Base-by-base conservation (phyloP, 2,888 invertebrate species). In the Eugnorisma glareosa region DNA sequence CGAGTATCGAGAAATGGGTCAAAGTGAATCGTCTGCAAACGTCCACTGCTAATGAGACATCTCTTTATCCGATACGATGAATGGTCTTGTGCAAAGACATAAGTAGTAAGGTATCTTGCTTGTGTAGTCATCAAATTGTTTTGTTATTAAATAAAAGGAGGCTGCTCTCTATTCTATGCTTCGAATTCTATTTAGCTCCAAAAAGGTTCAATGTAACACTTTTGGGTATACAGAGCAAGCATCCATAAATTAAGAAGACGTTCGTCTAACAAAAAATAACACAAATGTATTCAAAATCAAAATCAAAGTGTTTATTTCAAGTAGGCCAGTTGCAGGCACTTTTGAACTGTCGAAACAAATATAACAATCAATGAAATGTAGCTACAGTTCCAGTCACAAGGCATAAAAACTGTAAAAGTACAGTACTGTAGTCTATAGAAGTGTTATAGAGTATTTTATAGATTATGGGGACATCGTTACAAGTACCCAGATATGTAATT, bases 1-100 rank as follows among this genome's bases (percentile, higher is more conserved):
- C n/a, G 18, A 37, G 70, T 80, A 80, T 48, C 48, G 77, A 73
- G 15, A 73, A 77, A 77, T 77, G 73, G 77, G 48, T 81, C 82
- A 61, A 74, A 61, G 43, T 43, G 40, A 43, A 40, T 75, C n/a
- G 1, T 74, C 24, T 48, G 2, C 15, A 21, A 21, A 28, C 5
- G 24, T 24, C 28, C 8, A 21, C 4, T 31, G 40, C 40, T 35
- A 7, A 43, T 57, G 43, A 35, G 18, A 6, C 28, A 43, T 35
- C 21, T 74, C n/a, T 15, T 24, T 57, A 28, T 21, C 15, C 2
- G 10, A 69, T 69, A 48, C 13, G n/a, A 69, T 48, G 10, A 37
- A 13, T 21, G 8, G 11, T 66, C 31, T 37, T 37, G 28, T 45
- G 6, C 6, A 18, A 45, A 5, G 21, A 45, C 21, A 54, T n/a